Base-by-base conservation (phyloP, 2,797 vertebrate genomes). In the Bradypodion ventrale region DNA sequence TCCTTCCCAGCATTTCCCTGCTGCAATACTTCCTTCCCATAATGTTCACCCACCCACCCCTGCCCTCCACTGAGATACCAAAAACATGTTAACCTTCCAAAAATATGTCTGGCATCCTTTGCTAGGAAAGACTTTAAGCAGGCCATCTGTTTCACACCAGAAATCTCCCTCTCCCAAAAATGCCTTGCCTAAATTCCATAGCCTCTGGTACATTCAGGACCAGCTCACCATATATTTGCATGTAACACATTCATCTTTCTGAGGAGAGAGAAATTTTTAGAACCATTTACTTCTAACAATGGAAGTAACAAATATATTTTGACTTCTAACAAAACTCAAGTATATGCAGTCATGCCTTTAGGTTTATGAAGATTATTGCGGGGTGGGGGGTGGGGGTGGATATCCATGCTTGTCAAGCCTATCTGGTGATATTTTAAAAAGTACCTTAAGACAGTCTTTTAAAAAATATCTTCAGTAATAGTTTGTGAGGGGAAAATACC, bases 351-450 rank as follows among this genome's bases (percentile, higher is more conserved):
- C 56, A 59, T 44, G 29, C 40, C 29, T 13, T 42, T 86, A 59
- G 13, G n/a, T 44, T 68, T n/a, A 42, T 32, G 82, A 74, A 35
- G 7, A 2, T 4, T 29, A 37, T 9, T 1, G 0, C 3, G 12
- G 27, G 46, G 35, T 1, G 75, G 44, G 29, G 0, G 3, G 12
- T 27, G 46, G 35, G 1, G 69, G 59, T n/a, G n/a, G 29, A 85
- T 29, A 59, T 44, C 78, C 90, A 8, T 23, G 12, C 72, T 78
- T 73, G 80, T 63, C 52, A 68, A 52, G 49, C 65, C 19, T 88
- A 35, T 29, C 59, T 8, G 8, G 86, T 85, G 56, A 63, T 13
- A 32, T 82, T 91, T 83, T 7, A 76, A 37, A 13, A 76, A 68
- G 44, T 49, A 1, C 35, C 21, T 21, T 56, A 12, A 4, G 2